phyloP scores from a whole-genome alignment of 2,888 invertebrate species.

The Scaptomyza tumidula region DNA sequence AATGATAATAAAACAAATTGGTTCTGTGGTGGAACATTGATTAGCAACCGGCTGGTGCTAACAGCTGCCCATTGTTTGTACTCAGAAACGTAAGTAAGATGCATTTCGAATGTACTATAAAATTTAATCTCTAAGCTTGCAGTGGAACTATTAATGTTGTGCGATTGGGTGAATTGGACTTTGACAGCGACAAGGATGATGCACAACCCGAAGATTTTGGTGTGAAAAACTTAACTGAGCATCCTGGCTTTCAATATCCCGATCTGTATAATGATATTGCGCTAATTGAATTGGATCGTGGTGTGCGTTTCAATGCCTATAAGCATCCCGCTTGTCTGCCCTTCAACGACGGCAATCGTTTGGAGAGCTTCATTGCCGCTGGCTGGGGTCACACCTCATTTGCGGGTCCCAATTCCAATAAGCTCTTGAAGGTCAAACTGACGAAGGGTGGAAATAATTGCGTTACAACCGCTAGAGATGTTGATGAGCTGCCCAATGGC shows the following conservation, averaged over 20 bases:
- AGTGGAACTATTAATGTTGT: slow-evolving; percentile 75
- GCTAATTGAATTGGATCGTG: slow-evolving; percentile 83
- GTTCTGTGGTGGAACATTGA: slow-evolving; percentile 80
- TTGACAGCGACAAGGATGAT: slow-evolving; percentile 71
- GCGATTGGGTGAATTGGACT: slow-evolving; percentile 81
- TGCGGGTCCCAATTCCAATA: slow-evolving; percentile 72
- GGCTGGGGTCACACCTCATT: slow-evolving; percentile 85
- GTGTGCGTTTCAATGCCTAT: slow-evolving; percentile 82
- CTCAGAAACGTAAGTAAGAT: slow-evolving; percentile 28
- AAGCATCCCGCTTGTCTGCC: slow-evolving; percentile 85
- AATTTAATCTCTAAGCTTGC: not conserved
- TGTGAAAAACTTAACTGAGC: slow-evolving; percentile 74
- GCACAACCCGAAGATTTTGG: slow-evolving; percentile 77
- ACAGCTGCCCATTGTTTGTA: slow-evolving; percentile 69
- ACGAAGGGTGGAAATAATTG: slow-evolving; percentile 77
- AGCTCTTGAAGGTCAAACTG: slow-evolving; percentile 86
- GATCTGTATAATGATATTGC: slow-evolving; percentile 86
- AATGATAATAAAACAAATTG: slow-evolving; percentile 48
- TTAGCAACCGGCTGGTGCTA: slow-evolving; percentile 62
- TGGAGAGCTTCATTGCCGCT: slow-evolving; percentile 81
- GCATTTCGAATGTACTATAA: too few species aligned
- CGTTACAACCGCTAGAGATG: slow-evolving; percentile 11
- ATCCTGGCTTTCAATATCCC: slow-evolving; percentile 83
- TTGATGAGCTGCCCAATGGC: slow-evolving; percentile 63
- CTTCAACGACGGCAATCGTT: slow-evolving; percentile 39